Percentiles rank a stretch among this genome's conserved stretches.
Conservation (phyloP, 2,888 invertebrate genomes). For the Dioctria linearis region DNA sequence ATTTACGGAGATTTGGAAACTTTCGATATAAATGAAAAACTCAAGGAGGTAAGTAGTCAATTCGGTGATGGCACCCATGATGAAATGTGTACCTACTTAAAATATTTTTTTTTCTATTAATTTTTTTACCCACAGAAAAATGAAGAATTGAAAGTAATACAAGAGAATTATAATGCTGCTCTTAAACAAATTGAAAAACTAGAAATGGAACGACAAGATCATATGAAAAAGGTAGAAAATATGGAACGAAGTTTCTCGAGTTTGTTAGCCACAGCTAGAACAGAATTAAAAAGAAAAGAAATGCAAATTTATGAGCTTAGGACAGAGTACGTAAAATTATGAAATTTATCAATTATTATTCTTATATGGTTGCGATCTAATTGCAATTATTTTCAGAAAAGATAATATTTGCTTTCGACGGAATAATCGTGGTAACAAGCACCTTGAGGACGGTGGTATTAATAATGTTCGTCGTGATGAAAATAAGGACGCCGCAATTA, state of each 20-base stretch:
- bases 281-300: constrained; percentile 67
- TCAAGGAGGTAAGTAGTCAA: constrained; percentile 62
- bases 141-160: constrained; percentile 63
- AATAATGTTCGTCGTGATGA: neutral
- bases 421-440: constrained; percentile 55
- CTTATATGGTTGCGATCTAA: neutral
- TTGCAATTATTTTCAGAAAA: constrained; percentile 60
- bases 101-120: neutral
- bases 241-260: constrained; percentile 67
- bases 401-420: constrained; percentile 68
- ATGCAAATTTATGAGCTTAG: constrained; percentile 64
- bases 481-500: neutral
- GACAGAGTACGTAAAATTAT: constrained; percentile 64
- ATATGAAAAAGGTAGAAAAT: constrained; percentile 63
- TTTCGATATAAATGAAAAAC: constrained; percentile 63
- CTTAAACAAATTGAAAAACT: constrained; percentile 62
- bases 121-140: constrained; percentile 63
- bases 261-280: constrained; percentile 66
- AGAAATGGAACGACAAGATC: constrained; percentile 62
- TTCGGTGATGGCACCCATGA: neutral
- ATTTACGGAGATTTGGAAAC: constrained; percentile 68
- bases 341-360: neutral
- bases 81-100: too few species aligned
- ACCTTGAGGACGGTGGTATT: neutral
- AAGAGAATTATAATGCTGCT: constrained; percentile 62